These are phyloP conservation scores for Chloroceryle amazona DNA, from an alignment of 2,797 vertebrate genomes.

Conservation along the genomic window DNA sequence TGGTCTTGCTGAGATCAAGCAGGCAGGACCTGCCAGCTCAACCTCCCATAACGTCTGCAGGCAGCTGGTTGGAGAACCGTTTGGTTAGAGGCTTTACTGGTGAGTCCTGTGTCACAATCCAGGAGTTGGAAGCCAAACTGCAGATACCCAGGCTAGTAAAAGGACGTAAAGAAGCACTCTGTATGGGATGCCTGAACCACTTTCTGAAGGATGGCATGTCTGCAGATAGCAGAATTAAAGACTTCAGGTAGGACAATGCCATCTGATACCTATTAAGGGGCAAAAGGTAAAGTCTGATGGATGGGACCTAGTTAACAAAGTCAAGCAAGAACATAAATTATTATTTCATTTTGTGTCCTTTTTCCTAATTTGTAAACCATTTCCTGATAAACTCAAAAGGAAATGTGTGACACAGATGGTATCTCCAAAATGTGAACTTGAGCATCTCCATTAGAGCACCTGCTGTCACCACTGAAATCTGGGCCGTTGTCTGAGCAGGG, in stretches of 20 bases:
- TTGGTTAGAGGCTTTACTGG: not conserved
- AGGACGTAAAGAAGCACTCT: not conserved
- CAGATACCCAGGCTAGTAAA: not conserved
- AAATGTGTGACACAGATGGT: not conserved
- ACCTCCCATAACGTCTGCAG: not conserved
- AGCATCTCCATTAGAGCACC: not conserved
- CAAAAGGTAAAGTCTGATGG: not conserved
- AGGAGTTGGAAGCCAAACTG: not conserved
- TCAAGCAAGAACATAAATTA: not conserved
- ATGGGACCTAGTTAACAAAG: not conserved
- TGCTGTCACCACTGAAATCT: not conserved
- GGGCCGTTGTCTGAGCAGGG: not conserved
- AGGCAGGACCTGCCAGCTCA: not conserved
- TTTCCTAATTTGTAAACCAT: not conserved
- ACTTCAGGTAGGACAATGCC: not conserved
- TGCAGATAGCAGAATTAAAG: not conserved
- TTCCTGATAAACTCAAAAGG: not conserved
- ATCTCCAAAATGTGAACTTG: rapidly evolving
- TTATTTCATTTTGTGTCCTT: not conserved
- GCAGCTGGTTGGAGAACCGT: not conserved
- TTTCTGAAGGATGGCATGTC: not conserved
- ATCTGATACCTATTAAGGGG: not conserved
- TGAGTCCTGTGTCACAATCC: rapidly evolving
- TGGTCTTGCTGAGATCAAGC: not conserved
- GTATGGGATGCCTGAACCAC: not conserved